These are phyloP conservation scores for Meiosimyza platycephala DNA, from an alignment of 2,888 invertebrate species.

Conservation along the genomic window DNA sequence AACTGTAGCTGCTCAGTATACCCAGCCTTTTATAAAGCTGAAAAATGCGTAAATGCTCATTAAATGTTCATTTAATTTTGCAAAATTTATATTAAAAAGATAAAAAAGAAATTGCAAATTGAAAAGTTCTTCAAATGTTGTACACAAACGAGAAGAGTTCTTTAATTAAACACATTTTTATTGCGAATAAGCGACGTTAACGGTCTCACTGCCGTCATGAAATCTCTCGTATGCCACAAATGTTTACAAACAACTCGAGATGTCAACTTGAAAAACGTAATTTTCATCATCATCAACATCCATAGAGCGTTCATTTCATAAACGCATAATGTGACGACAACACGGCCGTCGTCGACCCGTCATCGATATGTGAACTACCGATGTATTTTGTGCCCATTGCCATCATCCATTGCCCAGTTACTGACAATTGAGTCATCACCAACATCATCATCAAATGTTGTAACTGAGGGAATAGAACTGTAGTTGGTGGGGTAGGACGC, in stretches of 20 bases:
- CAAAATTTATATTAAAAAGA: too few relatives aligned
- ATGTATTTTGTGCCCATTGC: neutral
- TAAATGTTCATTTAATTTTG: too few relatives aligned
- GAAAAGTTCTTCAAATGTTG: constrained; percentile 6
- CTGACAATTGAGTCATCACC: neutral
- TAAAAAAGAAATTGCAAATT: neutral
- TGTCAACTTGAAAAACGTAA: constrained; percentile 66
- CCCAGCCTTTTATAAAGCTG: too few relatives aligned
- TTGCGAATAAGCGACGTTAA: neutral
- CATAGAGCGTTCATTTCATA: constrained; percentile 5
- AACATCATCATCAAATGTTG: constrained; percentile 1
- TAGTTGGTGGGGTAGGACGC: constrained; percentile 6
- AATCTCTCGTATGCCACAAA: constrained; percentile 39
- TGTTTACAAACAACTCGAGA: constrained; percentile 67
- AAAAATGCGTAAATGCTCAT: too few relatives aligned
- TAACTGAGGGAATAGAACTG: neutral
- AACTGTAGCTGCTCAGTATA: too few relatives aligned
- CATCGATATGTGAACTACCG: constrained; percentile 22
- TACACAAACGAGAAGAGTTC: neutral
- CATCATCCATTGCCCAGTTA: neutral
- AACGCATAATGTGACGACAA: constrained; percentile 26
- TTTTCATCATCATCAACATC: constrained; percentile 53
- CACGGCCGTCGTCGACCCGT: neutral
- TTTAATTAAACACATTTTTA: constrained; percentile 22
- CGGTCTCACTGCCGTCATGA: neutral